Base-by-base conservation (phyloP, 2,797 vertebrate species). In the Enteromius fasciolatus region DNA sequence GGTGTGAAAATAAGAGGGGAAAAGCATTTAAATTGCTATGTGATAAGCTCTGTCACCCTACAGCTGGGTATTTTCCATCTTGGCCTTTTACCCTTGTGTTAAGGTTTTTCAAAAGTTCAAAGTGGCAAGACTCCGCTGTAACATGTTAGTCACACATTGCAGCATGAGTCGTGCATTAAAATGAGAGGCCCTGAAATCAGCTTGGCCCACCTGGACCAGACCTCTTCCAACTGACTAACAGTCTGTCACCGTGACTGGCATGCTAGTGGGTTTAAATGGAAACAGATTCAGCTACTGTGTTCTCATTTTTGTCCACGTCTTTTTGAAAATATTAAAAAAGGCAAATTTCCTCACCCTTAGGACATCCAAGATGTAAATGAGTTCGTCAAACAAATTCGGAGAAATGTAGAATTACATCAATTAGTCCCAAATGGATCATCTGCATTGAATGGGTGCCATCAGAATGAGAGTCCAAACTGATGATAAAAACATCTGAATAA, bases 111-210 rank as follows among this genome's bases (percentile, higher is more conserved):
- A 89, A 85, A 85, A 86, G 69, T 81, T 68, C 90, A 92, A 90
- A 90, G 88, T 90, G 87, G 90, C 70, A 75, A 41, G 61, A 23
- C 20, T 63, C 7, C 1, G 11, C 81, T 77, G 81, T 70, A 46
- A 86, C 84, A 83, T 68, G 87, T 93, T 94, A 93, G 93, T 94
- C 92, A 93, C 92, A 93, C 93, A 93, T 94, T 89, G 89, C 91
- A 83, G 84, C 86, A 87, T 83, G 87, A 88, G 86, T 85, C 76
- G 85, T 77, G 89, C 59, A 78, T 90, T 89, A 90, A 92, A 89
- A 90, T 90, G 84, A 87, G 86, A 84, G 91, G 91, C 89, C 90
- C 87, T 85, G 88, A 88, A 92, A 87, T 86, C 86, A 89, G 82
- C 46, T 41, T 80, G 83, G 88, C 89, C 93, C 92, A 93, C 91